Percentiles rank a stretch among this genome's conserved stretches.
Conservation (phyloP, 2,797 vertebrate species). For the Myiotriccus ornatus region DNA sequence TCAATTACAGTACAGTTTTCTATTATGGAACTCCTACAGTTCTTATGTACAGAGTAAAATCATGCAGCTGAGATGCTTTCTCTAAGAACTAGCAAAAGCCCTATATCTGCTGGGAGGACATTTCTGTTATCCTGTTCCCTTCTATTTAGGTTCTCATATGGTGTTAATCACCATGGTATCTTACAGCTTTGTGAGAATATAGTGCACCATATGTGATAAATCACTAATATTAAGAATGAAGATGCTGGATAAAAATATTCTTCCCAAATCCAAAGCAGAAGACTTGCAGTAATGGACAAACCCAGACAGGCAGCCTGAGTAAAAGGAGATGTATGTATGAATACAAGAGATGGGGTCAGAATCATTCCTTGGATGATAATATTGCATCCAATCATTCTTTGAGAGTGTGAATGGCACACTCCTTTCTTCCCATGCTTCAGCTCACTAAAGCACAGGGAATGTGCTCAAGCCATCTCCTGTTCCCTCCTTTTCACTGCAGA, state of each 20-base stretch:
- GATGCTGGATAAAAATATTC: constrained; percentile 16
- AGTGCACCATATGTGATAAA: constrained; percentile 56
- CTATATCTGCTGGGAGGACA: background rate
- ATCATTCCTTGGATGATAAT: background rate
- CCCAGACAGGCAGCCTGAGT: background rate
- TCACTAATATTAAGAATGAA: constrained; percentile 62
- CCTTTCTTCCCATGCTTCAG: background rate
- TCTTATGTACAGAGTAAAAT: background rate
- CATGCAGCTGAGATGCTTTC: background rate
- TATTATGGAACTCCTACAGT: background rate
- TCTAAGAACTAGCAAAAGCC: constrained; percentile 5
- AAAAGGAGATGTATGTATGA: background rate
- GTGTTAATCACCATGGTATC: constrained; percentile 65
- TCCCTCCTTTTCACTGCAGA: background rate
- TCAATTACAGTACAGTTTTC: background rate
- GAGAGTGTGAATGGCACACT: background rate
- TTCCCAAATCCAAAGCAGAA: constrained; percentile 10
- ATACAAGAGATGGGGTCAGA: background rate
- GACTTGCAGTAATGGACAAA: background rate
- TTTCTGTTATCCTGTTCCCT: constrained; percentile 29
- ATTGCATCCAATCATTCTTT: background rate
- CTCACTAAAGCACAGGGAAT: background rate
- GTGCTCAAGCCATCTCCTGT: background rate
- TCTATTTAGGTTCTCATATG: constrained; percentile 48
- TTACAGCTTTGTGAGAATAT: constrained; percentile 53